Conservation (phyloP, 2,888 invertebrate species). For the Ctenicera cuprea region DNA sequence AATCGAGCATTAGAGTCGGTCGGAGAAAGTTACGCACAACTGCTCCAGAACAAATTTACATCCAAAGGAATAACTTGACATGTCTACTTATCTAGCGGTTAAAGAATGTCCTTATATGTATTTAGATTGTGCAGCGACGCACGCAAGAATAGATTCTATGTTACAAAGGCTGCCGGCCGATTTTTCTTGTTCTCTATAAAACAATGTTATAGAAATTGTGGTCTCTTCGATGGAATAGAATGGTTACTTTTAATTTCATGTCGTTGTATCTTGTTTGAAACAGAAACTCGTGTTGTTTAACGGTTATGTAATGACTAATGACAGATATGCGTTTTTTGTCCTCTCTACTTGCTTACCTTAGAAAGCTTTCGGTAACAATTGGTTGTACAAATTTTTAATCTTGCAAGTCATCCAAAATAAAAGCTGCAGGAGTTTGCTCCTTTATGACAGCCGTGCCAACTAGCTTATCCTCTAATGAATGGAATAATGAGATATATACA, state of each 20-base stretch:
- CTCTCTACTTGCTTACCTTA: slow-evolving; percentile 25
- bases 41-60: slow-evolving; percentile 71
- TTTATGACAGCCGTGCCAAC: slow-evolving; percentile 41
- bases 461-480: slow-evolving; percentile 35
- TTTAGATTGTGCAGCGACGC: slow-evolving; percentile 70
- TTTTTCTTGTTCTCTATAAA: slow-evolving; percentile 70
- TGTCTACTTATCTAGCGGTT: slow-evolving; percentile 71
- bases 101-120: slow-evolving; percentile 72
- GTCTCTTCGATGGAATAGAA: slow-evolving; percentile 65
- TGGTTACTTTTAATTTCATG: slow-evolving; percentile 61
- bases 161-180: slow-evolving; percentile 69
- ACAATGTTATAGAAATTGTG: slow-evolving; percentile 70
- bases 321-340: slow-evolving; percentile 38
- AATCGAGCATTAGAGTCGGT: slow-evolving; percentile 48
- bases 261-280: slow-evolving; percentile 39
- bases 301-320: slow-evolving; percentile 42
- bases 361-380: slow-evolving; percentile 44
- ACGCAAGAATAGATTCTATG: slow-evolving; percentile 70
- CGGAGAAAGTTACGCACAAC: slow-evolving; percentile 66
- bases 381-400: slow-evolving; percentile 39
- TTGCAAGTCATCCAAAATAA: slow-evolving; percentile 54
- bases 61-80: slow-evolving; percentile 72
- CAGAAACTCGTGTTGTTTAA: slow-evolving; percentile 40
- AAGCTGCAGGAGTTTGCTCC: slow-evolving; percentile 42
- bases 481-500: slow-evolving; percentile 27